These are phyloP conservation scores for Drymodes brunneopygia DNA, from an alignment of 2,113 vertebrate genomes.

Conservation along the genomic window DNA sequence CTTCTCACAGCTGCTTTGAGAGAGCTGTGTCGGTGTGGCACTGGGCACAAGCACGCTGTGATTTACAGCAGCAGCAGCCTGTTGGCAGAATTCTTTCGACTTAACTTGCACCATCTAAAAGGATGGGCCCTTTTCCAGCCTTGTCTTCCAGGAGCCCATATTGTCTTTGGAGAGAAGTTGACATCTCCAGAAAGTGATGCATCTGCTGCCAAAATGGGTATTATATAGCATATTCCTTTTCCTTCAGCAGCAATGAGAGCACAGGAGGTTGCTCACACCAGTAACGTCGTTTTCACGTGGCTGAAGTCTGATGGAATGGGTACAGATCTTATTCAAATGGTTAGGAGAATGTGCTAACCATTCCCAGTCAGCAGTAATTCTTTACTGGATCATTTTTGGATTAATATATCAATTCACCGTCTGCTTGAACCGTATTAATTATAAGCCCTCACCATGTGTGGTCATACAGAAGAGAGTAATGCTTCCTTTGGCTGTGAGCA, in stretches of 20 bases:
- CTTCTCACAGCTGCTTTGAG: background rate
- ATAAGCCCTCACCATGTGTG: accelerated
- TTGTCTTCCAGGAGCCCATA: background rate
- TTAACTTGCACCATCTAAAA: background rate
- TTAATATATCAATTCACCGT: background rate
- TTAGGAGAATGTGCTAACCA: background rate
- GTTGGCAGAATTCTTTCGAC: background rate
- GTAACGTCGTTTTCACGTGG: accelerated
- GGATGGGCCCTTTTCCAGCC: background rate
- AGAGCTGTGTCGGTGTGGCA: background rate
- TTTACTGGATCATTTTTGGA: background rate
- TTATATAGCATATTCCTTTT: background rate
- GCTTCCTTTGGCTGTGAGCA: background rate
- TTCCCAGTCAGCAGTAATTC: background rate
- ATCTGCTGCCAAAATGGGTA: background rate
- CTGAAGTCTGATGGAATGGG: background rate
- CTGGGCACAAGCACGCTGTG: background rate
- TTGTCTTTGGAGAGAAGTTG: background rate
- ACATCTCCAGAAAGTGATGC: background rate
- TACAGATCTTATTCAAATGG: background rate
- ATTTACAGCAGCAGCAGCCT: background rate
- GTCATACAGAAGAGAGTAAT: background rate
- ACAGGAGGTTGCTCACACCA: background rate
- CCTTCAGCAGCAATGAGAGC: background rate
- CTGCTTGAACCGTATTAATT: background rate